Evolutionary conservation across 2,113 vertebrate genomes (phyloP).

Genomic region (Thinocorus orbignyianus): DNA sequence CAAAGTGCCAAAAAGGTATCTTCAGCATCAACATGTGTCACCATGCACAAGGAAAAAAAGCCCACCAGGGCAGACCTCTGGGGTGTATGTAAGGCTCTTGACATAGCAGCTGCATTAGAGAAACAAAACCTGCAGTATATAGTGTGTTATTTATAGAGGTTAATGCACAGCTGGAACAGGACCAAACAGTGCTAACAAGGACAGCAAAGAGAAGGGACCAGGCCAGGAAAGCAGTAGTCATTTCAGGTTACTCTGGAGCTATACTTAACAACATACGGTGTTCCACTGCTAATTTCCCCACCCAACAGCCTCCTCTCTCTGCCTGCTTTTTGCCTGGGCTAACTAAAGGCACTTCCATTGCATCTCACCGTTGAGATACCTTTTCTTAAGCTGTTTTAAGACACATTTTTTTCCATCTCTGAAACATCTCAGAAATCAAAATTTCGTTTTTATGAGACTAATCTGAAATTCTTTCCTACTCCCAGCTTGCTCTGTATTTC

Average conservation of each 20-base stretch:
- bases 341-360: not conserved
- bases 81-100: fast-evolving
- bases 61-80: fast-evolving
- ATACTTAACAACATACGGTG: fast-evolving
- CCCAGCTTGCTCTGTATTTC: not conserved
- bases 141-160: not conserved
- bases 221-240: not conserved
- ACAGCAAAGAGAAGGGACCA: not conserved
- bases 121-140: not conserved
- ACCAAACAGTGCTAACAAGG: not conserved
- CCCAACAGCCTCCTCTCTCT: not conserved
- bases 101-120: not conserved
- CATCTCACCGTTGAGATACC: too few relatives aligned
- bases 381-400: not conserved
- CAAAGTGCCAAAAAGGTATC: not conserved
- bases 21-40: not conserved
- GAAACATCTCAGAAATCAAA: not conserved
- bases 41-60: not conserved
- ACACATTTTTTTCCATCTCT: not conserved
- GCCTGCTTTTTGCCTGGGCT: not conserved
- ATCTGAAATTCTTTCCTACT: not conserved
- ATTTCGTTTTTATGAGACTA: not conserved
- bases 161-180: not conserved
- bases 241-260: not conserved
- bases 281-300: not conserved